Conservation (phyloP, 2,113 vertebrate genomes). For the Perognathus longimembris region DNA sequence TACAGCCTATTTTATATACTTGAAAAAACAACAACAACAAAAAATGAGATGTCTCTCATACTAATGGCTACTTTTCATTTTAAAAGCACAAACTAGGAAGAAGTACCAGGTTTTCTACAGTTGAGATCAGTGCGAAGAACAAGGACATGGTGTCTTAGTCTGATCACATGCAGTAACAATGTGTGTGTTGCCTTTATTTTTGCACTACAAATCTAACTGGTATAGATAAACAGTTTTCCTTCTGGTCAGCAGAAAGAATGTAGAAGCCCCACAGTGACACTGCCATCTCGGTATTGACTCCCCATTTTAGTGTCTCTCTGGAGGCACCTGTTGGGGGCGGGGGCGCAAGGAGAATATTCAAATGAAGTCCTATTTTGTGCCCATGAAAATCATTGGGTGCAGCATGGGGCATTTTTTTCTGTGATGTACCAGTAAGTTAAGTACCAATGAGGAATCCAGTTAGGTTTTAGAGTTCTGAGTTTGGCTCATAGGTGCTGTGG, state of each 20-base stretch:
- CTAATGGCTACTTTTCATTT: not conserved
- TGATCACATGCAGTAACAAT: not conserved
- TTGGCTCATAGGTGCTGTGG: constrained; percentile 35
- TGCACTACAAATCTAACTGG: not conserved
- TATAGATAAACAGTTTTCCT: not conserved
- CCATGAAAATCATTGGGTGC: not conserved
- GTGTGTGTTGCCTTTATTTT: not conserved
- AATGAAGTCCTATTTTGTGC: not conserved
- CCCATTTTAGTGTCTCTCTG: not conserved
- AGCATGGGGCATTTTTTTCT: not conserved
- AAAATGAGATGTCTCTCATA: not conserved
- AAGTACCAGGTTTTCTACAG: not conserved
- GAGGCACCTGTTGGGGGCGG: too few species aligned
- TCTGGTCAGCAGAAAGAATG: not conserved
- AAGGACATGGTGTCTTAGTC: not conserved
- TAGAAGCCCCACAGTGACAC: not conserved
- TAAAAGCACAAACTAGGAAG: constrained; percentile 39
- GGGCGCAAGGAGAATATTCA: not conserved
- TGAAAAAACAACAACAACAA: not conserved
- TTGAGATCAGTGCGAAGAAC: not conserved
- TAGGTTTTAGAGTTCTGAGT: not conserved
- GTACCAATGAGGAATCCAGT: not conserved
- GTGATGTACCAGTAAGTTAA: not conserved
- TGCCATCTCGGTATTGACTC: not conserved
- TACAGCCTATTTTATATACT: not conserved